phyloP scores from a whole-genome alignment of 2,888 invertebrate genomes.

The Lepetodrilus schrolli region DNA sequence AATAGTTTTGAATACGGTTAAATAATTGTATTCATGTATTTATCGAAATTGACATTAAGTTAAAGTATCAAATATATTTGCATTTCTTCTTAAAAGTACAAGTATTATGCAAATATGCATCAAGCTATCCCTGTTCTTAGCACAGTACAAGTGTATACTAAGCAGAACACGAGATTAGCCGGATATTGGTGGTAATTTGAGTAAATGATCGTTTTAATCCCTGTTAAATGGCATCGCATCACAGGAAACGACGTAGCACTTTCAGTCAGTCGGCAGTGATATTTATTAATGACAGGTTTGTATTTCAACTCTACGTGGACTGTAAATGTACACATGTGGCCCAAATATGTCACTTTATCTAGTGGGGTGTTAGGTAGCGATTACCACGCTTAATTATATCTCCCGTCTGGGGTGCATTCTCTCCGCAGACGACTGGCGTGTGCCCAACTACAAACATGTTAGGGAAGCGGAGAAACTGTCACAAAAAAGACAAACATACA shows the following conservation, averaged over 20 bases:
- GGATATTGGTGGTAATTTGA: constrained; percentile 19
- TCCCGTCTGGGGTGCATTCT: neutral
- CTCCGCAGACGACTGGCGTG: neutral
- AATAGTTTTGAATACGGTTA: no score
- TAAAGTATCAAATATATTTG: no score
- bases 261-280: neutral
- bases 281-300: constrained; percentile 1
- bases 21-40: no score
- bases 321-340: neutral
- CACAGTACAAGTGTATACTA: no score
- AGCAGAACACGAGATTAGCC: neutral
- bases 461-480: neutral
- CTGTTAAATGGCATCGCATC: neutral
- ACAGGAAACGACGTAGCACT: neutral
- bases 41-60: no score
- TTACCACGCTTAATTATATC: neutral
- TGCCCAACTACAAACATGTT: neutral
- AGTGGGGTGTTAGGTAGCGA: neutral
- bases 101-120: no score
- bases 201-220: constrained; percentile 16
- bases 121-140: no score
- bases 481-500: neutral
- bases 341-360: neutral
- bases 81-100: no score
- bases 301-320: neutral